phyloP scores from a whole-genome alignment of 2,888 invertebrate species.

The Entomobrya multifasciata region DNA sequence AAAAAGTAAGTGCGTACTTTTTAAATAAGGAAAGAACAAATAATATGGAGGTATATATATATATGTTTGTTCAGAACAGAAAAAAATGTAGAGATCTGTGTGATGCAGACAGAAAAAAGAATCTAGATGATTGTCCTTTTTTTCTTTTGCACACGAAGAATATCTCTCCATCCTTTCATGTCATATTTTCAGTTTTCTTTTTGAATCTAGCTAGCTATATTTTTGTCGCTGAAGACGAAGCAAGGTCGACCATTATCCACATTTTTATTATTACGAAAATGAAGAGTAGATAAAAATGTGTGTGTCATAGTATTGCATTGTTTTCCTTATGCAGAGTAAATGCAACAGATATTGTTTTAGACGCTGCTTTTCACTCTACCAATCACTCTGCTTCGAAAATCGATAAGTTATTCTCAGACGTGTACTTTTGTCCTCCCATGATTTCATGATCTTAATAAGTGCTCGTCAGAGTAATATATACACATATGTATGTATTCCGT shows the following conservation, averaged over 20 bases:
- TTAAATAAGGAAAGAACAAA: conserved; percentile 10
- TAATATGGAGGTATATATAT: neutral
- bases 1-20: too few relatives aligned
- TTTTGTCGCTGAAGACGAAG: conserved; percentile 1
- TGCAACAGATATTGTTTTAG: too few relatives aligned
- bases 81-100: neutral
- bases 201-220: too few relatives aligned
- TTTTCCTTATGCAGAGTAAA: too few relatives aligned
- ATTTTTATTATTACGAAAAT: neutral
- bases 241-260: conserved; percentile 22
- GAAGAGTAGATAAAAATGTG: too few relatives aligned
- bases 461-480: too few relatives aligned
- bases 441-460: too few relatives aligned
- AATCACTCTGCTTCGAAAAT: too few relatives aligned
- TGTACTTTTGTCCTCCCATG: too few relatives aligned
- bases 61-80: neutral
- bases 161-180: conserved; percentile 15
- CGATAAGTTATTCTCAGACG: too few relatives aligned
- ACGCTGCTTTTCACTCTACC: too few relatives aligned
- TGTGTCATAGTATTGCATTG: neutral
- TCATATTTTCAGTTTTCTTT: conserved; percentile 6
- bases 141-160: neutral
- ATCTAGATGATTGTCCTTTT: conserved; percentile 43
- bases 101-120: neutral
- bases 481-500: too few relatives aligned